Base-by-base conservation (phyloP, 1,140 invertebrate genomes). In the Apocrypta bakeri region DNA sequence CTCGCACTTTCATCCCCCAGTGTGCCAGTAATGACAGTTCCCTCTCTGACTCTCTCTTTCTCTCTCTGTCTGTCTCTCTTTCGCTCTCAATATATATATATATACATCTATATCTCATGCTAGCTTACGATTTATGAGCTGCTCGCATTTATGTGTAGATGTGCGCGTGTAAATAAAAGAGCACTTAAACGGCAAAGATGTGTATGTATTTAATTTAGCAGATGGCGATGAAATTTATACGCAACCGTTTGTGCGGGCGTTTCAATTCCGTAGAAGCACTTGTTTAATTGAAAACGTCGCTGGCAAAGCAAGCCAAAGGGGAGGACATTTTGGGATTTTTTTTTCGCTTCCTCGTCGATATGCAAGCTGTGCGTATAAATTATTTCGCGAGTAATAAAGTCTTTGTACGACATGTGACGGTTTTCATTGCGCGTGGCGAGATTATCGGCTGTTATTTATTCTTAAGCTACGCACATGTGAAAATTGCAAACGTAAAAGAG, bases 131-230 rank as follows among this genome's bases (percentile, higher is more conserved):
- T 56, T 56, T 56, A 56, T 56, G 48, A 56, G 48, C 48, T 56
- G 21, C 48, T 37, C 9, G 33, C 33, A 37, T 37, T 2, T 37
- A 17, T 33, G 25, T 66, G 25, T 66, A 6, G 9, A 71, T 37
- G 25, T 48, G 17, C 21, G 42, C 42, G 48, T 14, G 14, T 27
- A 37, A 21, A 73, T 40, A 33, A 24, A 73, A 29, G n/a, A 37
- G 1, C 48, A 17, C 33, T 40, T 79, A 33, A 61, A 71, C 69
- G 29, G 37, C n/a, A n/a, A n/a, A n/a, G n/a, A n/a, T n/a, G n/a
- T n/a, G n/a, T n/a, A n/a, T n/a, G n/a, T 68, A 78, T 68, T 68
- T 68, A 78, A 78, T 68, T 78, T 68, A 9, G 33, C 69, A 33
- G n/a, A 31, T n/a, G 21, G 21, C 69, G 31, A 72, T 40, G 33